Evolutionary conservation across 2,888 invertebrate species (phyloP).

Genomic region (Hypolimnas misippus): DNA sequence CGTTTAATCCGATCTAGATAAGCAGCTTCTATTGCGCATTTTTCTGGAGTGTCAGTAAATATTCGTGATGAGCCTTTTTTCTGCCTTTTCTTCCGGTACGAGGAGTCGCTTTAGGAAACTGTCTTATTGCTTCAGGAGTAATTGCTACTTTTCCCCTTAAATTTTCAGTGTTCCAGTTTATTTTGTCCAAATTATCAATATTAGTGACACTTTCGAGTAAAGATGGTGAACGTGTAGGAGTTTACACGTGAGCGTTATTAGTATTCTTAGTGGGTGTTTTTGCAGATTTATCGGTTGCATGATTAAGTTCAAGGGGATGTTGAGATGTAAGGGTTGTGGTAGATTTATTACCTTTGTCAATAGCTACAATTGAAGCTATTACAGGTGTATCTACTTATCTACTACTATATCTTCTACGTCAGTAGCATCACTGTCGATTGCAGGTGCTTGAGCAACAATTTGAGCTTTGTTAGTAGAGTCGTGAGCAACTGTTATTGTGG

Average conservation of each 20-base stretch:
- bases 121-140: slow-evolving; percentile 10
- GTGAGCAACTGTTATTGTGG: background rate
- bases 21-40: background rate
- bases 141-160: background rate
- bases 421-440: background rate
- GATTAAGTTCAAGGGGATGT: slow-evolving; percentile 18
- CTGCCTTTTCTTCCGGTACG: slow-evolving; percentile 6
- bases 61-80: background rate
- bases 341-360: slow-evolving; percentile 16
- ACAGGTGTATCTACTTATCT: slow-evolving; percentile 18
- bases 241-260: background rate
- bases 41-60: slow-evolving; percentile 1
- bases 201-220: background rate
- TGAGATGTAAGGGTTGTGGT: slow-evolving; percentile 22
- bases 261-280: slow-evolving; percentile 5
- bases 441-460: background rate
- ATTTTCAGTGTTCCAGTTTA: too few relatives aligned
- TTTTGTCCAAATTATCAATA: too few relatives aligned
- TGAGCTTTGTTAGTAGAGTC: background rate
- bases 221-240: background rate
- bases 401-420: background rate
- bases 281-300: slow-evolving; percentile 16
- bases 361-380: slow-evolving; percentile 16
- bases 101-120: slow-evolving; percentile 2
- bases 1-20: slow-evolving; percentile 19